Base-by-base conservation (phyloP, 2,888 invertebrate genomes). In the Morpho achilles region DNA sequence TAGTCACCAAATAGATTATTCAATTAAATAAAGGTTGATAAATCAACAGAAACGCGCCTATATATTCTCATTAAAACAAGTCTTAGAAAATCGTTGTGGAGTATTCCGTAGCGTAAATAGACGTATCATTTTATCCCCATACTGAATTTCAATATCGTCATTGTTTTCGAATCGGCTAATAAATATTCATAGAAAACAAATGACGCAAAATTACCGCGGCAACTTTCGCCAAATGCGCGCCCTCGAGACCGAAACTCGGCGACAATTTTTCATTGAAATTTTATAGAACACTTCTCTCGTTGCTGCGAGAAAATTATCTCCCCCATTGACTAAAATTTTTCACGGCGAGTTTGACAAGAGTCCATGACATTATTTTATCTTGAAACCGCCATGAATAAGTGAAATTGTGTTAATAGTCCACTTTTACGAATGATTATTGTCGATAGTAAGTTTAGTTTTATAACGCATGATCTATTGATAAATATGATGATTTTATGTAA, bases 291-390 rank as follows among this genome's bases (percentile, higher is more conserved):
- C 81, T 79, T 74, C 73, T 75, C 74, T 76, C 77, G 74, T 76
- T 76, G 77, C 77, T 73, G 72, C 71, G 73, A 77, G 76, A 70
- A 83, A 87, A 87, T 87, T 87, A 87, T 87, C 87, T 87, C 80
- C 80, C 82, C 82, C 87, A 86, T 87, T 87, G 87, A 83, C 81
- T 80, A 78, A 82, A 80, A 84, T 82, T 86, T 87, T 88, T 88
- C 86, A 83, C 84, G 77, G 82, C 79, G 83, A 87, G 86, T 87
- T 87, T 86, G 84, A 84, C 87, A 87, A 83, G 85, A 84, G 86
- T 86, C 84, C 84, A 85, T 87, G 87, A 85, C 76, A 85, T 75
- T 77, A 82, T 75, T 84, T 85, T 85, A 85, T 88, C 86, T 82
- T 69, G 69, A 71, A 77, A 77, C 76, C 74, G 80, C 79, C 82